Evolutionary conservation across 2,113 vertebrate genomes (phyloP), one percentile per base, ranked within the genome.

Genomic region (Antennarius striatus): DNA sequence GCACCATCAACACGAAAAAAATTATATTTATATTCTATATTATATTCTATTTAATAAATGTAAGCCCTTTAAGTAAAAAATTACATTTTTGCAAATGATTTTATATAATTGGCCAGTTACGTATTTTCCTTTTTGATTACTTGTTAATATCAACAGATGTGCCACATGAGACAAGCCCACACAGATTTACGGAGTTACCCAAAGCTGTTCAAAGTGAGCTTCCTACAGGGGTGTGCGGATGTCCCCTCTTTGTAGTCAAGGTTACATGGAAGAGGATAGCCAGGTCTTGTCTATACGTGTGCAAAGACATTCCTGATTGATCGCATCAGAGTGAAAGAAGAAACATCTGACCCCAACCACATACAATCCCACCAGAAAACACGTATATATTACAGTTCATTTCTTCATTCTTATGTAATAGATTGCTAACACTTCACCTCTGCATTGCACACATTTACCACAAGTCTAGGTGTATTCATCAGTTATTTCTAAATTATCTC

Each of bases 241-340:
- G 22, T 22, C 71, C 50, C 69, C 48, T 75, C 63, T 60, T 51
- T 58, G 64, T 62, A 63, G 12, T 83, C 69, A 86, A 81, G 77
- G 83, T 84, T 63, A 80, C 69, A 58, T 57, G 61, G 56, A 64
- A 73, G 75, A 32, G 66, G 30, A 55, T 67, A 73, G 85, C 83
- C 74, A 81, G 78, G 74, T 77, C 43, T 32, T 54, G 22, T 77
- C 50, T 60, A 40, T 59, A 43, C 43, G 48, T 76, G 73, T 73
- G 82, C 80, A 79, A 72, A 84, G 73, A 85, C 59, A 3, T 82
- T 71, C 77, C 63, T 73, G 43, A 67, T 67, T 40, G 58, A 50
- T 88, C 87, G 67, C 78, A 63, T 86, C 87, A 87, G 53, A 75
- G 59, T 64, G 86, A 85, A 90, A 90, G 80, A 45, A 79, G 75